Evolutionary conservation across 2,113 vertebrate species (phyloP), one percentile per base, ranked within the genome.

Genomic region (Seriola dumerili): DNA sequence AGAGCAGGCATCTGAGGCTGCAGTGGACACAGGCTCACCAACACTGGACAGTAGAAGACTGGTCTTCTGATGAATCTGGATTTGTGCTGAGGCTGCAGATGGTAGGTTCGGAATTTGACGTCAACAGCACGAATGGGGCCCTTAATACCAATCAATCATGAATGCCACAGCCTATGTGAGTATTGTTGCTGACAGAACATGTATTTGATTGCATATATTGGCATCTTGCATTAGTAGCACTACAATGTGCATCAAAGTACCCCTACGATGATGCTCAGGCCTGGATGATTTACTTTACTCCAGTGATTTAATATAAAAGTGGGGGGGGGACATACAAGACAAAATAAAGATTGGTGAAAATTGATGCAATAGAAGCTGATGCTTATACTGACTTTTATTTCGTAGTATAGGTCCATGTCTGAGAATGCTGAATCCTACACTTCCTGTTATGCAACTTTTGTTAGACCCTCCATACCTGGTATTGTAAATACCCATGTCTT

Each of bases 271-370:
- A 36, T 36, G 34, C 17, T 64, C 8, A 11, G 62, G 62, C 9
- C 34, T 38, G 62, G 62, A 64, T 65, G 62, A 65, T 42, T 66
- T 66, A 46, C 40, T 46, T 66, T 46, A 40, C 38, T 23, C 10
- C 9, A 2, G 38, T 16, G 63, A 44, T 65, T 65, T 65, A 42
- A 23, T 65, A 44, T 65, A 8, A 8, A 65, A 65, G 38, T 42
- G 4, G 8, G 16, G 64, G 4, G 8, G 16, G n/a, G 63, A 65
- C 63, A 23, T 9, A 42, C 13, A 29, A 29, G 64, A 29, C n/a
- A 66, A 66, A 4, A 23, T 17, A 63, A 21, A 4, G n/a, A n/a
- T 13, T 13, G 19, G 62, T 38, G 17, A 63, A 63, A 63, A 34
- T 38, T 34, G 38, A 63, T 8, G 16, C 34, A 10, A 38, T 23